Conservation (phyloP, 2,797 vertebrate species). For the Gymnoscopelus microlampas region DNA sequence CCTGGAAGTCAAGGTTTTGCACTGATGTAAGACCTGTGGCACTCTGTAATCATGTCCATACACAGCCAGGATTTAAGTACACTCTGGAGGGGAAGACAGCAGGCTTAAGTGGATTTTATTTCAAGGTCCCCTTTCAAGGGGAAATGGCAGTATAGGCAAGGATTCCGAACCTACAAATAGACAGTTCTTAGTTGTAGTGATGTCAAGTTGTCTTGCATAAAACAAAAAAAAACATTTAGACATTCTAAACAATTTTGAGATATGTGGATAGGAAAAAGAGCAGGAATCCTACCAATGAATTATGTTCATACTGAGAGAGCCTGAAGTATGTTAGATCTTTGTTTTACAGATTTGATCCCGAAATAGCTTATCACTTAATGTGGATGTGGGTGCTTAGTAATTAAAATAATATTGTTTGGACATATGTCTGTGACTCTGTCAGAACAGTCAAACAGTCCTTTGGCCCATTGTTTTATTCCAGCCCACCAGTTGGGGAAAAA, state of each 20-base stretch:
- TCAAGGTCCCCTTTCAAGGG: slow-evolving; percentile 73
- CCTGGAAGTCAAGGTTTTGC: slow-evolving; percentile 73
- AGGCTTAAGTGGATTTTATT: slow-evolving; percentile 79
- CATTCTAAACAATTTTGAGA: slow-evolving; percentile 43
- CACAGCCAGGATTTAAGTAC: slow-evolving; percentile 73
- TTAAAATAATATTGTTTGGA: neutral
- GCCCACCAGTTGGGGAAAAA: no score
- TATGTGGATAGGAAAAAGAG: slow-evolving; percentile 26
- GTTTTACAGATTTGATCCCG: neutral
- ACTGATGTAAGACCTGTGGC: slow-evolving; percentile 72
- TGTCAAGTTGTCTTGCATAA: slow-evolving; percentile 39
- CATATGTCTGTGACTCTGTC: slow-evolving; percentile 10
- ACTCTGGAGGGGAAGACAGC: slow-evolving; percentile 71
- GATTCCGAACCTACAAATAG: slow-evolving; percentile 56
- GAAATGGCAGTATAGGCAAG: slow-evolving; percentile 61
- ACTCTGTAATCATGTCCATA: slow-evolving; percentile 76
- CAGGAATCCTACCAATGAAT: slow-evolving; percentile 30
- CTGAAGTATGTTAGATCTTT: neutral
- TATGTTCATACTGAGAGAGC: slow-evolving; percentile 20
- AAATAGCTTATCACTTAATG: no score
- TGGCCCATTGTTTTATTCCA: neutral
- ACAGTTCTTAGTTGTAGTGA: slow-evolving; percentile 75
- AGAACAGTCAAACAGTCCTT: slow-evolving; percentile 9
- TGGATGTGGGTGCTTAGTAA: no score
- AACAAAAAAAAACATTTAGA: no score